Conservation (phyloP, 92 coral and sea anemone species). For the Epizoanthus stellaris region DNA sequence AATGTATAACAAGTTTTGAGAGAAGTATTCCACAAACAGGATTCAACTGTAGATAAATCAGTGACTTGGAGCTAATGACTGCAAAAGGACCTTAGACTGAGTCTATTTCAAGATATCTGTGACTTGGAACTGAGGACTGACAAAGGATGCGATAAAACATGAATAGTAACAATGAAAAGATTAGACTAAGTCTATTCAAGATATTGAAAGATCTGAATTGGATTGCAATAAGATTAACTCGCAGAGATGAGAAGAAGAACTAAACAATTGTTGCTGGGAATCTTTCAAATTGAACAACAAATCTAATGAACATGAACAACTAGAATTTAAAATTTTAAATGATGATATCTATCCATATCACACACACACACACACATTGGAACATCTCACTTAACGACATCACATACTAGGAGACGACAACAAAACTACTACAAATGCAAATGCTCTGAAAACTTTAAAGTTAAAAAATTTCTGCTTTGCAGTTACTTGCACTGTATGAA, state of each 20-base stretch:
- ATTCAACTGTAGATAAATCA: no score
- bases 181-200: no score
- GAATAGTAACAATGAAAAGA: no score
- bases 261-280: slow-evolving; percentile 11
- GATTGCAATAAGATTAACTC: not conserved
- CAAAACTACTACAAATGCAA: slow-evolving; percentile 21
- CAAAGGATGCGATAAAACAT: no score
- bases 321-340: not conserved
- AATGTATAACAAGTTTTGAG: no score
- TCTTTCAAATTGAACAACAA: slow-evolving; percentile 19
- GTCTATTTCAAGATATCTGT: no score
- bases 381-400: not conserved
- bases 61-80: no score
- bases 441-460: slow-evolving; percentile 41
- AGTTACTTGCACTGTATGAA: slow-evolving; percentile 35
- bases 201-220: no score
- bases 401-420: not conserved
- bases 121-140: no score
- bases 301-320: slow-evolving; percentile 23
- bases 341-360: slow-evolving; percentile 19
- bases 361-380: slow-evolving; percentile 4
- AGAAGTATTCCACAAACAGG: no score
- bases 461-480: slow-evolving; percentile 51
- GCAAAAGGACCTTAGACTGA: no score
- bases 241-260: not conserved